Conservation (phyloP, 2,797 vertebrate genomes). For the Phrynocephalus forsythii region DNA sequence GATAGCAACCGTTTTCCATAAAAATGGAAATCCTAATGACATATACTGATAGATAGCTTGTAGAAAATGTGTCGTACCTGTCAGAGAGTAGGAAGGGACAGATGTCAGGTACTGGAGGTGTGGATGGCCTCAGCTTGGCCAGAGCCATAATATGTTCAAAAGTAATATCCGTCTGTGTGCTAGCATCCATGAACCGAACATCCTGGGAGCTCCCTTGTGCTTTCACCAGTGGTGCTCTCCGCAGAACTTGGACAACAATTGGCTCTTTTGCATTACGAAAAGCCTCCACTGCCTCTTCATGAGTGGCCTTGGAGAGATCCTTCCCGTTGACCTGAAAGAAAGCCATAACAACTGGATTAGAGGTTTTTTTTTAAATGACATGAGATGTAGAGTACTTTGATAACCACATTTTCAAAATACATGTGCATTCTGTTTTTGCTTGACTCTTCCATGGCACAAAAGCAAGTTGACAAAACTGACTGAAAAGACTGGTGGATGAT, state of each 20-base stretch:
- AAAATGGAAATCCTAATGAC: too few relatives aligned
- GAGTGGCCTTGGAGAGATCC: slow-evolving; percentile 92
- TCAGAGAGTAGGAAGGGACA: slow-evolving; percentile 97
- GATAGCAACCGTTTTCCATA: background rate
- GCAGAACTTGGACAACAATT: slow-evolving; percentile 94
- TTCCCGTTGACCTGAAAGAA: slow-evolving; percentile 91
- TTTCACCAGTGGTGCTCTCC: slow-evolving; percentile 85
- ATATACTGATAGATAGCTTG: background rate
- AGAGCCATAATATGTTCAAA: slow-evolving; percentile 97
- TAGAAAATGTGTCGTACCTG: slow-evolving; percentile 81
- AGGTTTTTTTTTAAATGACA: slow-evolving; percentile 28
- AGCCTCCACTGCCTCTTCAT: slow-evolving; percentile 93
- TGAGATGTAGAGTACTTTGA: background rate
- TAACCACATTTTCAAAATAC: slow-evolving; percentile 14
- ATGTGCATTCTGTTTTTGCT: slow-evolving; percentile 2
- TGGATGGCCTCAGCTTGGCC: slow-evolving; percentile 91
- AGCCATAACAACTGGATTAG: slow-evolving; percentile 25
- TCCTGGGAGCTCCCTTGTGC: slow-evolving; percentile 84
- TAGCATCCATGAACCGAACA: slow-evolving; percentile 89
- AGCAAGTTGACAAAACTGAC: background rate
- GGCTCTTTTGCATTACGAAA: slow-evolving; percentile 93
- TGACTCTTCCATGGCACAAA: background rate
- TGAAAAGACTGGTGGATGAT: background rate
- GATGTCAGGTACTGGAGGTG: slow-evolving; percentile 95
- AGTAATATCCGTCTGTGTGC: slow-evolving; percentile 98